Conservation (phyloP, 2,113 vertebrate species). For the Marmota monax region DNA sequence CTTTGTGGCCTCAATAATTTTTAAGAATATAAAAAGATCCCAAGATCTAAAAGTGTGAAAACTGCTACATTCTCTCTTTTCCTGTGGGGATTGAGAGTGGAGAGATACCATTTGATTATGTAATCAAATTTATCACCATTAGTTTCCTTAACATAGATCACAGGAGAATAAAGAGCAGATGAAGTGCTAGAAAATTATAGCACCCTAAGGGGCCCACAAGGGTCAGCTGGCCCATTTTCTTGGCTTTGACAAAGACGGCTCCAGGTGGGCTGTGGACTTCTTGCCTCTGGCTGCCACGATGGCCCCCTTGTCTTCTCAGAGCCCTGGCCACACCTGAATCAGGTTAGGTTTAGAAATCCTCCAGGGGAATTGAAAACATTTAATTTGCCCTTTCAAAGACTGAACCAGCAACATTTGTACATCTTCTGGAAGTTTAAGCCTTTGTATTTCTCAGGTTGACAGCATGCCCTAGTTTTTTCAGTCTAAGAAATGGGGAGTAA, state of each 20-base stretch:
- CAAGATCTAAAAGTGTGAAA: background rate
- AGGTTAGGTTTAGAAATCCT: background rate
- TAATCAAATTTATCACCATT: background rate
- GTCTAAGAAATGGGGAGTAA: background rate
- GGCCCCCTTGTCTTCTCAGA: background rate
- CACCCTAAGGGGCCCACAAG: background rate
- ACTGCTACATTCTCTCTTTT: background rate
- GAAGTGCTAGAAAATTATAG: background rate
- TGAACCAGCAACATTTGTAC: background rate
- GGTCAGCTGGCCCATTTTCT: background rate
- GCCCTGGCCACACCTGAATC: background rate
- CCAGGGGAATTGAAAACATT: background rate
- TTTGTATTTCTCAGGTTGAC: constrained; percentile 11
- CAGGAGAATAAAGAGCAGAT: background rate
- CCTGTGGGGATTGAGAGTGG: background rate
- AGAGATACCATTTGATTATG: background rate
- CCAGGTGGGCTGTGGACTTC: background rate
- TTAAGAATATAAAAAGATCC: background rate
- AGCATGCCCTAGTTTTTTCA: background rate
- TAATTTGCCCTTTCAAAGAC: background rate
- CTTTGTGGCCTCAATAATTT: background rate
- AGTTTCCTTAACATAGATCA: background rate
- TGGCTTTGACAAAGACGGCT: background rate
- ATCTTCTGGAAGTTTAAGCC: background rate
- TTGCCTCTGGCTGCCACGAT: background rate